Evolutionary conservation across 2,113 vertebrate genomes (phyloP).

Genomic region (Morphnarchus princeps): DNA sequence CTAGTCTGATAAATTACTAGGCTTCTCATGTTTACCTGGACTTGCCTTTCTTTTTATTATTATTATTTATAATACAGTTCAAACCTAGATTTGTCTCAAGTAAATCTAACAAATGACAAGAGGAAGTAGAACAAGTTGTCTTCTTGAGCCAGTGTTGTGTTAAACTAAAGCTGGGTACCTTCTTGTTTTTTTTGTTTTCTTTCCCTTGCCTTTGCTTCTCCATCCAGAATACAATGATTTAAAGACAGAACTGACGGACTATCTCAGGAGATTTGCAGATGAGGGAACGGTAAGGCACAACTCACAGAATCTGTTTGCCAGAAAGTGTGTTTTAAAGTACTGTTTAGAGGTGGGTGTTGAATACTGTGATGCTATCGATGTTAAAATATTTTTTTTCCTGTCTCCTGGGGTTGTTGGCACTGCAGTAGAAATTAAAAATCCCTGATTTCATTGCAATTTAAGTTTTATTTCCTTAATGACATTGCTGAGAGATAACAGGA

Average conservation of each 20-base stretch:
- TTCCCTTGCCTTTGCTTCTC: background rate
- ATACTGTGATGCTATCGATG: background rate
- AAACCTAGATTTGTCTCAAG: background rate
- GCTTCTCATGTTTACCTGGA: background rate
- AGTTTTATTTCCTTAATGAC: background rate
- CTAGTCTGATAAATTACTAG: background rate
- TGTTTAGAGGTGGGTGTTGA: background rate
- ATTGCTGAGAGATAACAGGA: background rate
- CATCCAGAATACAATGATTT: conserved; percentile 88
- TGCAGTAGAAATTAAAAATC: background rate
- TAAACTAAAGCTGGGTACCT: background rate
- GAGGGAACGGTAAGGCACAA: conserved; percentile 88
- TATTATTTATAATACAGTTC: background rate
- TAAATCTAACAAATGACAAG: background rate
- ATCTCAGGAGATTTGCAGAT: conserved; percentile 85
- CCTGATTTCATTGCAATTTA: background rate
- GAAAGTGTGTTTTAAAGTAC: background rate
- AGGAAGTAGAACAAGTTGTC: background rate
- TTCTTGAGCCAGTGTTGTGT: background rate
- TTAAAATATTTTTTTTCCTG: background rate
- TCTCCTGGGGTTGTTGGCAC: background rate
- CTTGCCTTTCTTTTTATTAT: background rate
- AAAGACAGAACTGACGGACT: conserved; percentile 84
- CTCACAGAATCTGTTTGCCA: background rate
- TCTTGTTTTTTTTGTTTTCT: background rate